Evolutionary conservation across 2,113 vertebrate species (phyloP), one percentile per base, ranked within the genome.

Genomic region (Cettia cetti): DNA sequence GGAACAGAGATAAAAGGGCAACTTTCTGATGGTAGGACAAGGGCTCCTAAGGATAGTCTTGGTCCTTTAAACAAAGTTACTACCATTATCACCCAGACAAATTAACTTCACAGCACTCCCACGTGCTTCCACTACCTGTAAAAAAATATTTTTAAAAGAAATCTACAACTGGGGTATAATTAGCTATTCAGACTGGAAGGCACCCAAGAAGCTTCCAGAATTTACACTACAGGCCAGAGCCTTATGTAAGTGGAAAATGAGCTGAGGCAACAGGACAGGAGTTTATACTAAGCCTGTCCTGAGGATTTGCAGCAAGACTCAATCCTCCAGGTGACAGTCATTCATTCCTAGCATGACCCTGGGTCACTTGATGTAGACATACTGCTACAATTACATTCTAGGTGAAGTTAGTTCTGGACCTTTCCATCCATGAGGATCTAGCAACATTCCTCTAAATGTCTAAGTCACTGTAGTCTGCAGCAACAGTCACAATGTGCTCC

Each of bases 301-400:
- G 80, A 90, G 96, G 96, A 97, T 97, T 97, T 97, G 54, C 91
- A 95, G 77, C 30, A 74, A 94, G 82, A 74, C 61, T 92, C 81
- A 96, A 95, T 95, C 89, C 95, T 91, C 60, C 89, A 89, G 71
- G 78, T 82, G 68, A 96, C 75, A 56, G 65, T 66, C 61, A 82
- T 47, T 96, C 82, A 86, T 56, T 81, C 70, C 74, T 15, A 83
- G 47, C 27, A 50, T 94, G 76, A 94, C 86, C 84, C 68, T 42
- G 2, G 4, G 52, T 37, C 65, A 91, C 70, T 59, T 31, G 45
- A 66, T 60, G 26, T 31, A 90, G 63, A 47, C 52, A 60, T 7
- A 19, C 30, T 39, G 33, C 21, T 74, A 87, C 37, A 52, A 16
- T 15, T 56, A 35, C 2, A 2, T 17, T 53, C 28, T 1, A 59